Percentiles rank a stretch among this genome's conserved stretches.
Evolutionary conservation across 2,797 vertebrate species (phyloP).

Genomic region (Sebastes miniatus): DNA sequence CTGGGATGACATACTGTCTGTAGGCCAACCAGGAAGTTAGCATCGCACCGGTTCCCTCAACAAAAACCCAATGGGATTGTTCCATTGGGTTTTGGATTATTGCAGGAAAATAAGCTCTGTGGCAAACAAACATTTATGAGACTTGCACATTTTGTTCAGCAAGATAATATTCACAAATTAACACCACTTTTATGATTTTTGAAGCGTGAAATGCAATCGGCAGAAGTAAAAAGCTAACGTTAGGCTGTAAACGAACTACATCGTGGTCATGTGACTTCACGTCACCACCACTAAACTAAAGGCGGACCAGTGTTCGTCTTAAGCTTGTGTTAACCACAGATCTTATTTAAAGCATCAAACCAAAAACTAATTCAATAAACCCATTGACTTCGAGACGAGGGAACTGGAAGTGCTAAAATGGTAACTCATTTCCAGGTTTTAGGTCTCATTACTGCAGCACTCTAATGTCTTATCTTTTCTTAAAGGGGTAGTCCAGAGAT

Average conservation of each 20-base stretch:
- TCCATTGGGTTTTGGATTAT: neutral
- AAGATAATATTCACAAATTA: too few species aligned
- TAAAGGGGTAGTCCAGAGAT: neutral
- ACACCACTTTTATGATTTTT: too few species aligned
- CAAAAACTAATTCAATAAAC: neutral
- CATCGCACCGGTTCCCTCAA: neutral
- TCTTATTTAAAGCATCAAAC: neutral
- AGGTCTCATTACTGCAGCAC: neutral
- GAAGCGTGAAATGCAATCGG: too few species aligned
- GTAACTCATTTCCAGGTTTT: neutral
- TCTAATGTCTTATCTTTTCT: neutral
- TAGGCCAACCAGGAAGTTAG: neutral
- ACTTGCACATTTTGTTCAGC: too few species aligned
- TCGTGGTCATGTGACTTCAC: accelerated
- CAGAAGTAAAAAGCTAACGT: too few species aligned
- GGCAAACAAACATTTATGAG: neutral
- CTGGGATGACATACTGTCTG: neutral
- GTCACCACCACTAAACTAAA: too few species aligned
- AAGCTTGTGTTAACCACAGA: too few species aligned
- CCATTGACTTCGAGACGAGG: too few species aligned
- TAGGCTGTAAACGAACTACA: too few species aligned
- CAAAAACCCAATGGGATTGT: neutral
- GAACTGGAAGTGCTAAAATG: neutral
- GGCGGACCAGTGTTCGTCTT: too few species aligned
- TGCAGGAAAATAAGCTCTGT: neutral